phyloP scores from a whole-genome alignment of 2,113 vertebrate genomes.

The Eptesicus fuscus region DNA sequence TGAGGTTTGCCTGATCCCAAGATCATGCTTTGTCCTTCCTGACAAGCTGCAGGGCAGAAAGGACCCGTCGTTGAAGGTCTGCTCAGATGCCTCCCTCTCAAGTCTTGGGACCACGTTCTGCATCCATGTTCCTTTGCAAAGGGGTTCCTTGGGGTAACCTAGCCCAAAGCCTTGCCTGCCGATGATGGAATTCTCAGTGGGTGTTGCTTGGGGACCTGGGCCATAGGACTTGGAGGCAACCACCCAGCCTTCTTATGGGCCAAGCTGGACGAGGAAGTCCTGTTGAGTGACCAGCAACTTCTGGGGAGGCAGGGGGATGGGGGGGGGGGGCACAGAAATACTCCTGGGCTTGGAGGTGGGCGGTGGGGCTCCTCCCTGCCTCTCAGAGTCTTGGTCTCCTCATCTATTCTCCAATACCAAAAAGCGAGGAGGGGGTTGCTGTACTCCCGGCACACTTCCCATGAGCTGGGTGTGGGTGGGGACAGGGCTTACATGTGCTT shows the following conservation, averaged over 20 bases:
- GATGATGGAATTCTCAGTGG: neutral
- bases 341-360: neutral
- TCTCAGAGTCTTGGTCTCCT: neutral
- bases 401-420: neutral
- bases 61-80: neutral
- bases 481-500: fast-evolving
- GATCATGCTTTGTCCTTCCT: neutral
- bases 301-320: neutral
- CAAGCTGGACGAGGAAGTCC: neutral
- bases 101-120: neutral
- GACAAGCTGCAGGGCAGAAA: neutral
- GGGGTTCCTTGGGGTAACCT: neutral
- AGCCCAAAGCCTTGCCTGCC: neutral
- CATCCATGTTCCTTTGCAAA: neutral
- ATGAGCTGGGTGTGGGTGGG: neutral
- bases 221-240: neutral
- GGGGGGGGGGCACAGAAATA: neutral
- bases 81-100: no score
- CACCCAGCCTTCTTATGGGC: neutral
- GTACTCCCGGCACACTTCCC: neutral
- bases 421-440: neutral
- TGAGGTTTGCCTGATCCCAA: neutral
- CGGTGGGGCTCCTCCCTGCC: neutral
- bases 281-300: no score
- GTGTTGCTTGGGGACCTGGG: neutral